A percentile compares a stretch with the other conserved stretches of the same genome.
Conservation (phyloP, 1,140 invertebrate species). For the Micrasema minimum region DNA sequence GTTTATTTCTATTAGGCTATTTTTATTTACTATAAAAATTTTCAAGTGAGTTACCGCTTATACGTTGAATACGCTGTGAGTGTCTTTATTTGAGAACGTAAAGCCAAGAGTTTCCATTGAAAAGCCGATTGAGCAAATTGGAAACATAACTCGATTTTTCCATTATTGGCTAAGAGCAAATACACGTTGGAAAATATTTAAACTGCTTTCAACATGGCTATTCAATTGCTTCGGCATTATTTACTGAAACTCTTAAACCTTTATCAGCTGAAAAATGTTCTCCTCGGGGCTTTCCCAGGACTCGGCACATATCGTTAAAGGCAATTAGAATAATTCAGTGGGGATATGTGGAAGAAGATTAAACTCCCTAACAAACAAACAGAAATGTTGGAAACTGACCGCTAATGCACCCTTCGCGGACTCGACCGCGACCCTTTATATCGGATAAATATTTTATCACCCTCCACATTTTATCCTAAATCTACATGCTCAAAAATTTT, state of each 20-base stretch:
- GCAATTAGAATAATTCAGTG: conserved; percentile 29
- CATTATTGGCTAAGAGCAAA: too few species aligned
- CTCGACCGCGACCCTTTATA: conserved; percentile 18
- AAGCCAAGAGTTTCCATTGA: too few species aligned
- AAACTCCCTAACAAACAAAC: conserved; percentile 20
- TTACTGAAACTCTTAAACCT: conserved; percentile 13
- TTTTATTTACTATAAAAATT: too few species aligned
- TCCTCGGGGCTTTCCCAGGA: neutral
- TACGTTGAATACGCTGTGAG: too few species aligned
- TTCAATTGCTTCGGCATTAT: conserved; percentile 6
- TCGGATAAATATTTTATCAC: conserved; percentile 27
- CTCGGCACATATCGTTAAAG: conserved; percentile 19
- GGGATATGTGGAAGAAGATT: conserved; percentile 14
- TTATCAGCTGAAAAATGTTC: neutral
- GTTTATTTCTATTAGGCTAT: too few species aligned
- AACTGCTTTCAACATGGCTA: neutral
- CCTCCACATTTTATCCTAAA: conserved; percentile 12
- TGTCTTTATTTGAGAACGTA: too few species aligned
- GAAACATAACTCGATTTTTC: too few species aligned
- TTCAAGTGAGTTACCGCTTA: too few species aligned
- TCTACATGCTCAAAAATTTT: neutral
- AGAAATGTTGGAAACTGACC: neutral
- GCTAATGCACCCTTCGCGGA: conserved; percentile 3
- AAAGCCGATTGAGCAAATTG: too few species aligned
- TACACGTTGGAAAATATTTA: neutral